Percentiles rank a stretch among this genome's conserved stretches.
These are phyloP conservation scores for Drosophila imparisetae DNA, from an alignment of 2,888 invertebrate genomes.

Conservation along the genomic window DNA sequence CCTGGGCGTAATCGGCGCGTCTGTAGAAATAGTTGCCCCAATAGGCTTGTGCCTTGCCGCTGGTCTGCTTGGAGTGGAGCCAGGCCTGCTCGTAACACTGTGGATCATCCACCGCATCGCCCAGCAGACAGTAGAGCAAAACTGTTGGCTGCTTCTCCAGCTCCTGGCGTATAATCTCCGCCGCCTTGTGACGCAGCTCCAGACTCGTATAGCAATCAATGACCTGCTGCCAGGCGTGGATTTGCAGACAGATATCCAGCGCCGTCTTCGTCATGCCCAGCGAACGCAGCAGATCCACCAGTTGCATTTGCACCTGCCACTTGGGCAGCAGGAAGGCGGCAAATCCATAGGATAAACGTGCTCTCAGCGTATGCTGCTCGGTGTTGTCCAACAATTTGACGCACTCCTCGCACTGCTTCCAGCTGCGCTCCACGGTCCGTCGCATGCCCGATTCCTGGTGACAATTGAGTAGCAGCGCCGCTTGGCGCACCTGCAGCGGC, in stretches of 20 bases:
- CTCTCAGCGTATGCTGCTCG: conserved; percentile 50
- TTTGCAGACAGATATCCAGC: conserved; percentile 89
- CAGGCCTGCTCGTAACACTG: conserved; percentile 95
- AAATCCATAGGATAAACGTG: conserved; percentile 88
- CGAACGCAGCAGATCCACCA: conserved; percentile 91
- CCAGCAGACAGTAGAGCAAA: conserved; percentile 95
- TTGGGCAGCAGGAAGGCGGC: conserved; percentile 89
- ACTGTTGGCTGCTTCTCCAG: conserved; percentile 91
- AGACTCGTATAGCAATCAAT: conserved; percentile 95
- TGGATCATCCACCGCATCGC: conserved; percentile 92
- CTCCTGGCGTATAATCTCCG: conserved; percentile 93
- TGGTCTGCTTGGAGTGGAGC: conserved; percentile 92
- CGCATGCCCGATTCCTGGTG: conserved; percentile 91
- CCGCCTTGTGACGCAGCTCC: conserved; percentile 95
- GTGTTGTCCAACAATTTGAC: conserved; percentile 86
- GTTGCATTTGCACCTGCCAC: conserved; percentile 91
- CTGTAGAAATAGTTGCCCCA: conserved; percentile 93
- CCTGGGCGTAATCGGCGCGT: conserved; percentile 90
- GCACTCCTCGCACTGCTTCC: conserved; percentile 93
- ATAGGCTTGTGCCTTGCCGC: conserved; percentile 94
- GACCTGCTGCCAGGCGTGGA: conserved; percentile 96
- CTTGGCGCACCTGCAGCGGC: conserved; percentile 91
- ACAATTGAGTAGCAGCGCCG: conserved; percentile 91
- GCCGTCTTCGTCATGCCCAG: conserved; percentile 94
- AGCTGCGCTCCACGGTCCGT: conserved; percentile 94